Evolutionary conservation across 2,797 vertebrate genomes (phyloP), one percentile per base, ranked within the genome.

Genomic region (Alfaro cultratus): DNA sequence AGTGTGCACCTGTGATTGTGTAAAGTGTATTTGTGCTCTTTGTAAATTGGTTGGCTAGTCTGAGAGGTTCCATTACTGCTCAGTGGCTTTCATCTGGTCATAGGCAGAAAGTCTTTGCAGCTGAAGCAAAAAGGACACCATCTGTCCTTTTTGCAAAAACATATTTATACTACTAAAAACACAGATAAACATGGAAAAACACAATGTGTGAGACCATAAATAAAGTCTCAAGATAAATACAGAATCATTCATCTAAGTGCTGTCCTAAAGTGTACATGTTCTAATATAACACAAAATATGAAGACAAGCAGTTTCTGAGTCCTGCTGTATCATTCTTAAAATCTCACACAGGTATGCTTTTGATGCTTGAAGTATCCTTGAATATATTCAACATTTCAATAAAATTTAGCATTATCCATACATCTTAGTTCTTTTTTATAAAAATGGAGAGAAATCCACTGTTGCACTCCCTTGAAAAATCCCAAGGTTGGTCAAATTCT

Each of bases 41-140:
- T 95, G 92, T 94, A 94, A 95, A 97, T 97, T 95, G 96, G 83
- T 93, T 90, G 95, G 84, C 94, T 91, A 93, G 87, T 96, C 97
- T 96, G 94, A 93, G 91, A 91, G 93, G 91, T 94, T 94, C 89
- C 91, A 95, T 96, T 96, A 95, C 95, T 90, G 94, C 91, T 95
- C 79, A 77, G 80, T 82, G 85, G 91, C 89, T 90, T 93, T 92
- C 88, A 92, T 91, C 88, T 92, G 92, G 92, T 91, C 89, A 78
- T 81, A 75, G 84, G 85, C 80, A 84, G 86, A 89, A 85, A 86
- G 79, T 80, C 83, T 68, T 85, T 34, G 49, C 84, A 71, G 88
- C 81, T 76, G 73, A 81, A 82, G 68, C 83, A 78, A 89, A 85
- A 82, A 82, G 82, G 74, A 77, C 73, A 43, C 13, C 0, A 26